phyloP scores from a whole-genome alignment of 2,113 vertebrate species.

The Nothoprocta pentlandii region DNA sequence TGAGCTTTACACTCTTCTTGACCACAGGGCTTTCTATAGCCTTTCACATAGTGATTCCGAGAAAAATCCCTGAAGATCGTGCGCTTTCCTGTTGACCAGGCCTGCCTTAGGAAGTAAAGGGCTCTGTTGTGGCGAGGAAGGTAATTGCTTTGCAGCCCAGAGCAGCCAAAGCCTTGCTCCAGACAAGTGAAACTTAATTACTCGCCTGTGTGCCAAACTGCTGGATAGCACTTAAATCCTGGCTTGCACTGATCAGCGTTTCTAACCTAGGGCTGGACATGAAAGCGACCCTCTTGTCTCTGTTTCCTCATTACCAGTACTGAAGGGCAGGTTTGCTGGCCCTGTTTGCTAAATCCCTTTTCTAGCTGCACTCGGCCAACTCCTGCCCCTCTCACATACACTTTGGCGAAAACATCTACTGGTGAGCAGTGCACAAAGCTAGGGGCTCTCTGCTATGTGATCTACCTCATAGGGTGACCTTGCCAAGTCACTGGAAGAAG shows the following conservation, averaged over 20 bases:
- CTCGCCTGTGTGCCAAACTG: slow-evolving; percentile 1
- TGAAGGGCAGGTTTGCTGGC: background rate
- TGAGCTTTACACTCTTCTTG: background rate
- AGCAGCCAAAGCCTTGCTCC: background rate
- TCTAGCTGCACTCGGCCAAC: background rate
- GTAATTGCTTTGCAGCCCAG: background rate
- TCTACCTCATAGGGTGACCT: slow-evolving; percentile 25
- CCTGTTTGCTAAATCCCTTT: background rate
- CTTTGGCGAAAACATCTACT: background rate
- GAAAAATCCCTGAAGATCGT: background rate
- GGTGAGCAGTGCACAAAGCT: background rate
- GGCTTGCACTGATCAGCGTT: background rate
- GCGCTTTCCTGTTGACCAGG: background rate
- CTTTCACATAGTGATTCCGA: accelerated
- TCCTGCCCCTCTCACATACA: background rate
- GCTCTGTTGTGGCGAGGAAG: background rate
- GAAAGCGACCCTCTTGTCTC: background rate
- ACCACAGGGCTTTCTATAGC: background rate
- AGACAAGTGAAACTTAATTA: slow-evolving; percentile 24
- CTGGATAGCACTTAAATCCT: background rate
- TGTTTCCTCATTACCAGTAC: background rate
- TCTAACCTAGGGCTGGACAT: slow-evolving; percentile 9
- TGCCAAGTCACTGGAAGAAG: background rate
- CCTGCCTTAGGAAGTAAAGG: background rate
- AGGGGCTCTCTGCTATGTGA: accelerated